These are phyloP conservation scores for Strix uralensis DNA, from an alignment of 2,113 vertebrate species.

Conservation along the genomic window DNA sequence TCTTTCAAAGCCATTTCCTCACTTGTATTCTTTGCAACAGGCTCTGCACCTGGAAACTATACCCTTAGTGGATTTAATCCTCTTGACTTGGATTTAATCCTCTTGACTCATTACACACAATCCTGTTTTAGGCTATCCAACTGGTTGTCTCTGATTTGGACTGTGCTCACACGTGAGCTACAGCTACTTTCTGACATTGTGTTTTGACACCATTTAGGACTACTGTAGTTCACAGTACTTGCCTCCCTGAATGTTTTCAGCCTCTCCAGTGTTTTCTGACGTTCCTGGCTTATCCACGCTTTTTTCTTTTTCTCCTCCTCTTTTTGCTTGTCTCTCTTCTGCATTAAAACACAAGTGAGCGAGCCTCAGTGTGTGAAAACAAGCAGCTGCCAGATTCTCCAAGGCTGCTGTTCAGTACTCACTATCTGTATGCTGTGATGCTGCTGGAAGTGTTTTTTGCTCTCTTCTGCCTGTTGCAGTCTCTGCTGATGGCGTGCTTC, in stretches of 20 bases:
- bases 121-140: background rate
- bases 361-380: background rate
- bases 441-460: slow-evolving; percentile 69
- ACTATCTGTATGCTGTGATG: slow-evolving; percentile 91
- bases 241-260: slow-evolving; percentile 90
- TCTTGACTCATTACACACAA: background rate
- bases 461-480: slow-evolving; percentile 73
- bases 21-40: background rate
- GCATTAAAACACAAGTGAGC: slow-evolving; percentile 51
- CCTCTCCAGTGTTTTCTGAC: slow-evolving; percentile 90
- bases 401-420: slow-evolving; percentile 53
- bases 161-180: background rate
- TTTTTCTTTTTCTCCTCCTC: slow-evolving; percentile 89
- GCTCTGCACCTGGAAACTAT: background rate
- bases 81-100: background rate
- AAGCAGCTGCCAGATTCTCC: background rate
- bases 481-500: slow-evolving; percentile 81
- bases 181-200: background rate
- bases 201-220: background rate
- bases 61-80: background rate
- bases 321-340: slow-evolving; percentile 91
- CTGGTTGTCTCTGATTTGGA: background rate
- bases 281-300: slow-evolving; percentile 88
- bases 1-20: background rate
- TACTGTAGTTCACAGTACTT: slow-evolving; percentile 30